A percentile compares a stretch with the other conserved stretches of the same genome.
Conservation (phyloP, 1,140 invertebrate genomes). For the Bombyx mandarina region DNA sequence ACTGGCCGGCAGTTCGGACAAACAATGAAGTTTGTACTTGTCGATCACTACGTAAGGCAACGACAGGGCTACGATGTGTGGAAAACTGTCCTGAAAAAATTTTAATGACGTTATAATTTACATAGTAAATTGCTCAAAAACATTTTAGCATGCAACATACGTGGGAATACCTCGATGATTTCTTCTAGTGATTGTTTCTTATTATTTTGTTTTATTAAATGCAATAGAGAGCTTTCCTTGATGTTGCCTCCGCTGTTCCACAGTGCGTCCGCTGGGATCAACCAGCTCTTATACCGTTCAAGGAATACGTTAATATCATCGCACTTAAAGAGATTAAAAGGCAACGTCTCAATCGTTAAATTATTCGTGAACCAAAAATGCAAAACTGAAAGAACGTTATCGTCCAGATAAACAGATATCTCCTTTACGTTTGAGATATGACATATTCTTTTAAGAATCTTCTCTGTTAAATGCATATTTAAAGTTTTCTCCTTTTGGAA, state of each 20-base stretch:
- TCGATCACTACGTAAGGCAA: slow-evolving; percentile 45
- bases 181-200: too few species aligned
- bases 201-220: not conserved
- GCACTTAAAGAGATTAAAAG: slow-evolving; percentile 36
- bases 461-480: slow-evolving; percentile 30
- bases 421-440: slow-evolving; percentile 17
- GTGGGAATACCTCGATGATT: too few species aligned
- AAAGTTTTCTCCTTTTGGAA: slow-evolving; percentile 41
- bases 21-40: slow-evolving; percentile 32
- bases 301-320: slow-evolving; percentile 23
- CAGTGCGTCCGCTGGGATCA: slow-evolving; percentile 37
- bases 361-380: slow-evolving; percentile 42
- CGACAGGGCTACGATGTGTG: slow-evolving; percentile 37
- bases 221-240: slow-evolving; percentile 11
- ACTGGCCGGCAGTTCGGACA: not conserved
- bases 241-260: slow-evolving; percentile 41
- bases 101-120: not conserved
- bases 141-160: too few species aligned
- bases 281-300: slow-evolving; percentile 38
- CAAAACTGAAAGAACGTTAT: slow-evolving; percentile 33
- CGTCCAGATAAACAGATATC: slow-evolving; percentile 33
- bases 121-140: not conserved
- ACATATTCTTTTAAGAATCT: slow-evolving; percentile 37
- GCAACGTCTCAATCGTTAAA: slow-evolving; percentile 33
- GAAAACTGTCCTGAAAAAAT: slow-evolving; percentile 39